Percentiles rank a stretch among this genome's conserved stretches.
These are phyloP conservation scores for Mormyrops boulengeri DNA, from an alignment of 2,797 vertebrate genomes.

Conservation along the genomic window DNA sequence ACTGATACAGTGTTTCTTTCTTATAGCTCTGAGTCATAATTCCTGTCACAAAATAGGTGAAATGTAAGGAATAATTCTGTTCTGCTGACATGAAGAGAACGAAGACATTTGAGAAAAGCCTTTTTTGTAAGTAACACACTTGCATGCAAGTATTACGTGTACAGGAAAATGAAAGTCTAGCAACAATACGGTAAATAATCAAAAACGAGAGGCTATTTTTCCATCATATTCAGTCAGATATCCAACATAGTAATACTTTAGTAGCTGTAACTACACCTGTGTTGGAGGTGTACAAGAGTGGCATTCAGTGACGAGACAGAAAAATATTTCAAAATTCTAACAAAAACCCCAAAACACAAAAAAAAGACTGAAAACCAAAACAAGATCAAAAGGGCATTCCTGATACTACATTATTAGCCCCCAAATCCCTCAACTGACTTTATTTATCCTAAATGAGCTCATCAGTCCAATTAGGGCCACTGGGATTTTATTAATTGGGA, in stretches of 20 bases:
- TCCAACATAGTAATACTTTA: neutral
- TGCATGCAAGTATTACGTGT: neutral
- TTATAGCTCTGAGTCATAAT: neutral
- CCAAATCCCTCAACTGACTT: neutral
- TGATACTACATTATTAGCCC: neutral
- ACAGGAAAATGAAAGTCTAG: neutral
- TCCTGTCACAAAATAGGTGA: neutral
- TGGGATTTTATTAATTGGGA: neutral
- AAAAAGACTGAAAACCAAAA: neutral
- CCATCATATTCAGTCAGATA: neutral
- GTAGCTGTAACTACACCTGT: neutral
- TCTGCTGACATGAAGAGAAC: neutral
- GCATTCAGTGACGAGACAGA: neutral
- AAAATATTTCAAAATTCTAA: neutral
- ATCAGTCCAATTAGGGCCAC: neutral
- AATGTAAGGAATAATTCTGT: neutral
- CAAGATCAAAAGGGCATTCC: neutral
- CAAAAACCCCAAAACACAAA: neutral
- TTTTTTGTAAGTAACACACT: neutral
- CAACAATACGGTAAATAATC: neutral
- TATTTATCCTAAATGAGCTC: conserved; percentile 9
- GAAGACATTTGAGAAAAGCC: neutral
- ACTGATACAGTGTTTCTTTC: neutral
- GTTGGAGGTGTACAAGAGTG: neutral
- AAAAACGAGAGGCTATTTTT: neutral